Percentiles rank a stretch among this genome's conserved stretches.
These are phyloP conservation scores for Ypsolopha scabrella DNA, from an alignment of 2,888 invertebrate genomes.

Conservation along the genomic window DNA sequence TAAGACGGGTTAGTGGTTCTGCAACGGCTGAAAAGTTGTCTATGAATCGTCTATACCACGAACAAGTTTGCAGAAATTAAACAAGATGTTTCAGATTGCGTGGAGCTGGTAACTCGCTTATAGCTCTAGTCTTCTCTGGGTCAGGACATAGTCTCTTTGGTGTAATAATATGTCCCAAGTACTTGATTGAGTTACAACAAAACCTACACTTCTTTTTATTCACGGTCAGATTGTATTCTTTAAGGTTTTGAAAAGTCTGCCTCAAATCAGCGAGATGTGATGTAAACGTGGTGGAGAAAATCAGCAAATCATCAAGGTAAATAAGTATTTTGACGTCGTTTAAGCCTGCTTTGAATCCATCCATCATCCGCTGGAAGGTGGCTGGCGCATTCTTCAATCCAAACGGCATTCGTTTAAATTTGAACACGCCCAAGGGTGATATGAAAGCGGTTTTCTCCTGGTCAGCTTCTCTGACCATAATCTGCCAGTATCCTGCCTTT, in stretches of 20 bases:
- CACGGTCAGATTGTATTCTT: slow-evolving; percentile 13
- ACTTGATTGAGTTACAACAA: slow-evolving; percentile 12
- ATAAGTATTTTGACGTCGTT: slow-evolving; percentile 9
- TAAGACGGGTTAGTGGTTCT: slow-evolving; percentile 15
- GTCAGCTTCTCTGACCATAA: slow-evolving; percentile 9
- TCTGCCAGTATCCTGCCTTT: slow-evolving; percentile 7
- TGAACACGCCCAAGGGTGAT: slow-evolving; percentile 16
- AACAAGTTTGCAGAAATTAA: slow-evolving; percentile 17
- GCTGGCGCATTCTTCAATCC: slow-evolving; percentile 15
- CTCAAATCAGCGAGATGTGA: slow-evolving; percentile 17
- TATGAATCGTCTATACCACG: slow-evolving; percentile 18
- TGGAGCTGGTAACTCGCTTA: slow-evolving; percentile 10
- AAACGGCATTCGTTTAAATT: slow-evolving; percentile 10
- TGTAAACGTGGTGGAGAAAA: slow-evolving; percentile 17
- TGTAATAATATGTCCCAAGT: slow-evolving; percentile 15
- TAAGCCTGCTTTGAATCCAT: slow-evolving; percentile 8
- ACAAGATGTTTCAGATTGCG: slow-evolving; percentile 11
- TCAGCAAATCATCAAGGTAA: slow-evolving; percentile 25
- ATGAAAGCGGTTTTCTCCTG: slow-evolving; percentile 16
- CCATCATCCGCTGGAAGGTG: slow-evolving; percentile 16
- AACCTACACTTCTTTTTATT: slow-evolving; percentile 18
- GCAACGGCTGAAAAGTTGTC: slow-evolving; percentile 13
- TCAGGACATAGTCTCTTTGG: slow-evolving; percentile 12
- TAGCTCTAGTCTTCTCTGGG: slow-evolving; percentile 14
- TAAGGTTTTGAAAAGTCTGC: slow-evolving; percentile 13